These are phyloP conservation scores for Drosophila eohydei DNA, from an alignment of 2,888 invertebrate genomes.

Conservation along the genomic window DNA sequence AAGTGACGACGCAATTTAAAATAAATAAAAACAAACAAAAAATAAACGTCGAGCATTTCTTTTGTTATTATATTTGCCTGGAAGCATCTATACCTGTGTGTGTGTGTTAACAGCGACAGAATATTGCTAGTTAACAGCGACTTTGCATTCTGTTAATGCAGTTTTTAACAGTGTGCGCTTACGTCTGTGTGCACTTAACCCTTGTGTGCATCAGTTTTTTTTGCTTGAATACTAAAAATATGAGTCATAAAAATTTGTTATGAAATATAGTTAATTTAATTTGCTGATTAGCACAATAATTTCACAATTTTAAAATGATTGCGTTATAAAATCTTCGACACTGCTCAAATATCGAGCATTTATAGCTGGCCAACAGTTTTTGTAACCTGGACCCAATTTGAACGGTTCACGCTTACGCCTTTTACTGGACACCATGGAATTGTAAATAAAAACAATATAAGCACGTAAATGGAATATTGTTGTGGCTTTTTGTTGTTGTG, in stretches of 20 bases:
- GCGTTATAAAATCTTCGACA: background rate
- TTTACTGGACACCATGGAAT: background rate
- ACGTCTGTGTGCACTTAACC: background rate
- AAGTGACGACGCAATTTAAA: slow-evolving; percentile 61
- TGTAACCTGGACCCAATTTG: slow-evolving; percentile 7
- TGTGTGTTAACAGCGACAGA: slow-evolving; percentile 20
- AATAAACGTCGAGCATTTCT: slow-evolving; percentile 54
- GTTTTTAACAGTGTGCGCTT: slow-evolving; percentile 7
- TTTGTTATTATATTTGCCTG: slow-evolving; percentile 49
- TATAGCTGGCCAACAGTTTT: slow-evolving; percentile 29
- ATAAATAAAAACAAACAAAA: slow-evolving; percentile 39
- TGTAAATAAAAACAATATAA: background rate
- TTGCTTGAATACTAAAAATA: background rate
- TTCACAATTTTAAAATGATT: background rate
- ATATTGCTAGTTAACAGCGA: slow-evolving; percentile 13
- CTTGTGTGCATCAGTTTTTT: background rate
- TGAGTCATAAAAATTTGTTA: background rate
- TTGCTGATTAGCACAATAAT: background rate
- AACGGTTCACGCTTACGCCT: no score
- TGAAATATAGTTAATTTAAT: background rate
- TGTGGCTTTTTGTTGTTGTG: slow-evolving; percentile 1
- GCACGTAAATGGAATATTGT: slow-evolving; percentile 6
- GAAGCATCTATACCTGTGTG: slow-evolving; percentile 6
- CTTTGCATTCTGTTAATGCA: slow-evolving; percentile 21
- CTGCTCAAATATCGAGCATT: background rate